Conservation (phyloP, 2,888 invertebrate species). For the Synanthedon formicaeformis region DNA sequence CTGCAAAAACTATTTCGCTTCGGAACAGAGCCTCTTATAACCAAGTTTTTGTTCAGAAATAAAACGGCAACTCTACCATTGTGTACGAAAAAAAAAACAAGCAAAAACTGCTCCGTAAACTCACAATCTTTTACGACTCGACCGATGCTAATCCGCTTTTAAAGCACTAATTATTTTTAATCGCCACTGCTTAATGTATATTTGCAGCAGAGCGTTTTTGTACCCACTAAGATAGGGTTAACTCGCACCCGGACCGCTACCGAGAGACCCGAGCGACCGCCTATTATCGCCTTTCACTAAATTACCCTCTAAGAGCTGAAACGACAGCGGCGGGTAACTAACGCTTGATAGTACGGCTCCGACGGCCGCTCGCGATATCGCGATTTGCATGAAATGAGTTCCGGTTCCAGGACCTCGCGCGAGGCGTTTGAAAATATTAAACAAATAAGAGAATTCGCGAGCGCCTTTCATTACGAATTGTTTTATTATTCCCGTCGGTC, state of each 20-base stretch:
- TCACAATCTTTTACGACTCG: constrained; percentile 18
- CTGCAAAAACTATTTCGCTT: not conserved
- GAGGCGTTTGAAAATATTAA: constrained; percentile 18
- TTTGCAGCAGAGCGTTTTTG: constrained; percentile 23
- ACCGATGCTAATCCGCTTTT: constrained; percentile 29
- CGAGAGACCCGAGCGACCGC: constrained; percentile 16
- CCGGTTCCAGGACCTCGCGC: constrained; percentile 12
- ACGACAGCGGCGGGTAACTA: constrained; percentile 21
- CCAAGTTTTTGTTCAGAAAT: not conserved
- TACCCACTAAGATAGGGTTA: constrained; percentile 12
- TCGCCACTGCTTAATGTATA: constrained; percentile 28
- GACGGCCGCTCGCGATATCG: constrained; percentile 23
- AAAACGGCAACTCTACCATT: not conserved
- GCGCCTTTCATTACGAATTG: constrained; percentile 27
- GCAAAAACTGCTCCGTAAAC: constrained; percentile 3
- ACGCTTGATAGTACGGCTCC: constrained; percentile 14
- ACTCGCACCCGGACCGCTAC: constrained; percentile 13
- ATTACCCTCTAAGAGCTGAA: constrained; percentile 30
- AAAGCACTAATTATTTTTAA: constrained; percentile 54
- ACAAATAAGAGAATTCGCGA: constrained; percentile 22
- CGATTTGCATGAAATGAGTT: constrained; percentile 48
- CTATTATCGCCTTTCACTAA: constrained; percentile 32
- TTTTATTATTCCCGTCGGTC: constrained; percentile 24
- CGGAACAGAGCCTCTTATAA: not conserved
- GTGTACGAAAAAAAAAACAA: not conserved